phyloP scores from a whole-genome alignment of 2,888 invertebrate species.

The Microctonus aethiopoides region DNA sequence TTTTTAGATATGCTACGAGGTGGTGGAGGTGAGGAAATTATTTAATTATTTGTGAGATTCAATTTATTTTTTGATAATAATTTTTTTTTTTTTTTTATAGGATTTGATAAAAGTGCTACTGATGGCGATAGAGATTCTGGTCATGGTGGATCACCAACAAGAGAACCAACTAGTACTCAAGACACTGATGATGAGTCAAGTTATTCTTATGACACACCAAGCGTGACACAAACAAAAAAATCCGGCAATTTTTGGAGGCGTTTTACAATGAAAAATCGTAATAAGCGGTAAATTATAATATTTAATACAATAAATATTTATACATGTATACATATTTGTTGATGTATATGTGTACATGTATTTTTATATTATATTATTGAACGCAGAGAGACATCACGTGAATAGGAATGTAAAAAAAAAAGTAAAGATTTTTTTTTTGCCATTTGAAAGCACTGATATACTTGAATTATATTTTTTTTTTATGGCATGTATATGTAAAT shows the following conservation, averaged over 20 bases:
- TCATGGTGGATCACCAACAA: conserved; percentile 64
- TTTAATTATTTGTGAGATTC: background rate
- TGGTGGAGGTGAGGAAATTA: conserved; percentile 62
- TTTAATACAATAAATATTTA: background rate
- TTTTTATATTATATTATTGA: background rate
- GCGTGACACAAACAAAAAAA: conserved; percentile 58
- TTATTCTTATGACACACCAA: conserved; percentile 58
- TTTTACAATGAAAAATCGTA: conserved; percentile 77
- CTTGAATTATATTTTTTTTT: background rate
- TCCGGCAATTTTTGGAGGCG: conserved; percentile 73
- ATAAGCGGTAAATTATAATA: conserved; percentile 71
- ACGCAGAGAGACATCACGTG: conserved; percentile 7
- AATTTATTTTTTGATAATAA: background rate
- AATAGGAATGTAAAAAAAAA: background rate
- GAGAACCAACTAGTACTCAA: conserved; percentile 63
- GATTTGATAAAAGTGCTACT: conserved; percentile 53
- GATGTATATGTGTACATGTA: background rate
- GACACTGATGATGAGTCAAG: conserved; percentile 71
- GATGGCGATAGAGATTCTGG: conserved; percentile 65
- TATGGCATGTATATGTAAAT: background rate
- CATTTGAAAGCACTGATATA: conserved; percentile 9
- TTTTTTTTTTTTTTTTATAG: conserved; percentile 38
- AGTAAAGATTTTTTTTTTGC: background rate
- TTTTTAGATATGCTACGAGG: conserved; percentile 77
- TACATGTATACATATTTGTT: too few relatives aligned